phyloP scores from a whole-genome alignment of 1,140 invertebrate genomes.

The Drosophila serrata region DNA sequence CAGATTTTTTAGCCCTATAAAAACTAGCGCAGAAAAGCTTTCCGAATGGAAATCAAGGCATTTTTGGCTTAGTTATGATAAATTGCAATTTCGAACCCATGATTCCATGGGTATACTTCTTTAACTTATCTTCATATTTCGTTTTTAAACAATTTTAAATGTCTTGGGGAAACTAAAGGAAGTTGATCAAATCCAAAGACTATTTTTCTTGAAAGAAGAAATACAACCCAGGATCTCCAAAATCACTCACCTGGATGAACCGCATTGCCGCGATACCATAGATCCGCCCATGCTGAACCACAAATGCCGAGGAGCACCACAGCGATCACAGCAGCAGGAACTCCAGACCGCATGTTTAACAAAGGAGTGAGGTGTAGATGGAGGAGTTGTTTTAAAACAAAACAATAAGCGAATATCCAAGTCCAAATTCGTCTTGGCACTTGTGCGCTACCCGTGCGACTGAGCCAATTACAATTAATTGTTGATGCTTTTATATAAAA shows the following conservation, averaged over 20 bases:
- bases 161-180: too few species aligned
- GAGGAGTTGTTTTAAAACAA: constrained; percentile 6
- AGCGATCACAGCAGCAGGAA: neutral
- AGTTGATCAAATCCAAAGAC: too few species aligned
- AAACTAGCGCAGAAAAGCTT: too few species aligned
- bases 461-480: constrained; percentile 83
- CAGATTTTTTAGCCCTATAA: too few species aligned
- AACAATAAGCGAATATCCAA: constrained; percentile 3
- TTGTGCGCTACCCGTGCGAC: constrained; percentile 66
- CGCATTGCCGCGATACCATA: constrained; percentile 75
- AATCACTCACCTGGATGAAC: constrained; percentile 67
- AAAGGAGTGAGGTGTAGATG: neutral
- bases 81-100: too few species aligned
- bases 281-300: constrained; percentile 37
- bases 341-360: constrained; percentile 14
- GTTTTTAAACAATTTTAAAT: too few species aligned
- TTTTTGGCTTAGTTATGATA: too few species aligned
- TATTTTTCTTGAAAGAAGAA: neutral
- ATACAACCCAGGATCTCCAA: neutral
- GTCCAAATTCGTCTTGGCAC: constrained; percentile 48
- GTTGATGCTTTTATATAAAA: constrained; percentile 85
- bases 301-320: constrained; percentile 50
- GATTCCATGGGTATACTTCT: too few species aligned
- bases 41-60: too few species aligned
- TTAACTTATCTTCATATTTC: too few species aligned